Conservation (phyloP, 2,113 vertebrate species). For the Coregonus clupeaformis region DNA sequence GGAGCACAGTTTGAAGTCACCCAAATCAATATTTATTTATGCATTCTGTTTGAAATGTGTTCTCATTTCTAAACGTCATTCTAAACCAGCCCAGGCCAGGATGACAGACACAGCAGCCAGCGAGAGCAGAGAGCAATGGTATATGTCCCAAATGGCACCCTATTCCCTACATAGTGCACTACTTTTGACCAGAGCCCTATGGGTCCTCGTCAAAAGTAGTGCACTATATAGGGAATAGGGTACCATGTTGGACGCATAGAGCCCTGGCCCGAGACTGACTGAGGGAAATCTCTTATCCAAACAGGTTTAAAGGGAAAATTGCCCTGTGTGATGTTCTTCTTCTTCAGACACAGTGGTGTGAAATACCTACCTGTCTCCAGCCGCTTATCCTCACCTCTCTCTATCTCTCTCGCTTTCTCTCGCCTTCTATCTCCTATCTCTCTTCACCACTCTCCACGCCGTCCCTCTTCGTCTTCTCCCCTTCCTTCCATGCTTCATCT, state of each 20-base stretch:
- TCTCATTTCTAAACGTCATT: slow-evolving; percentile 26
- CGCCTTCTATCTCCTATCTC: too few species aligned
- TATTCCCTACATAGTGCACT: slow-evolving; percentile 39
- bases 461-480: neutral
- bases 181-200: too few species aligned
- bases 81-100: slow-evolving; percentile 32
- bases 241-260: too few species aligned
- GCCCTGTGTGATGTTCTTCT: slow-evolving; percentile 26
- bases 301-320: slow-evolving; percentile 26
- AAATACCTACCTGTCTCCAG: slow-evolving; percentile 22
- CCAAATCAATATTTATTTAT: too few species aligned
- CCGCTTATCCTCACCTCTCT: too few species aligned
- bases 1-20: too few species aligned
- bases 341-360: neutral
- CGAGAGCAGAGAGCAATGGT: slow-evolving; percentile 9
- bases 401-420: too few species aligned
- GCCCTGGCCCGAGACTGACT: too few species aligned
- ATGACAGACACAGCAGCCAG: slow-evolving; percentile 16
- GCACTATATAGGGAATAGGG: too few species aligned
- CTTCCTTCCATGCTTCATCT: too few species aligned
- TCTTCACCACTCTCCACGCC: neutral
- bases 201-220: too few species aligned
- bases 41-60: too few species aligned
- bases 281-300: neutral
- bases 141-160: slow-evolving; percentile 4